Conservation (phyloP, 2,888 invertebrate genomes). For the Caprella mutica region DNA sequence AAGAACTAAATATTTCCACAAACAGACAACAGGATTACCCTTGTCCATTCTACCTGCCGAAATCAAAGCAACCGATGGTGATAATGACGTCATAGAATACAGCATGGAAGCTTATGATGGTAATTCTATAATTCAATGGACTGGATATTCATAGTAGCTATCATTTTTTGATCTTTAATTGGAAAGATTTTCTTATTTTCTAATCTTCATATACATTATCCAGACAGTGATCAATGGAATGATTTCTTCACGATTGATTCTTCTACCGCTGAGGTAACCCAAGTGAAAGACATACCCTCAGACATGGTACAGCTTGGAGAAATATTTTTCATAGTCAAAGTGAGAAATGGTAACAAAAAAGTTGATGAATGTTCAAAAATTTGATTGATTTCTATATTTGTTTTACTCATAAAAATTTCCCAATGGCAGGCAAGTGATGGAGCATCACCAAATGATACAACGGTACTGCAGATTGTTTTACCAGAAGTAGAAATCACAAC, state of each 20-base stretch:
- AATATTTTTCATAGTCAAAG: neutral
- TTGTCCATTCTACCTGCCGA: neutral
- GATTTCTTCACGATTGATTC: conserved; percentile 10
- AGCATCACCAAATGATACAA: too few species aligned
- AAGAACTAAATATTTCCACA: neutral
- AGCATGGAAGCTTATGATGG: neutral
- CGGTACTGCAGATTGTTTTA: too few species aligned
- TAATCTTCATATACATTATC: neutral
- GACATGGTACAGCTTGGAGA: neutral
- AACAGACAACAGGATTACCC: neutral
- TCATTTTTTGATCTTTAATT: too few species aligned
- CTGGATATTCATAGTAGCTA: too few species aligned
- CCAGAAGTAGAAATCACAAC: too few species aligned
- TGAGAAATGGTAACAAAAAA: too few species aligned
- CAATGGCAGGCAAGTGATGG: too few species aligned
- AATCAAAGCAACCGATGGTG: neutral
- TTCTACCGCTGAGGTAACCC: neutral
- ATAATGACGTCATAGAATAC: neutral
- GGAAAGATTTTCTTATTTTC: too few species aligned
- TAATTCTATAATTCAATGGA: too few species aligned
- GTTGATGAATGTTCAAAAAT: too few species aligned
- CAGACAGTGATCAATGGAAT: neutral
- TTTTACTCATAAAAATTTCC: too few species aligned
- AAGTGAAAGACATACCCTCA: neutral
- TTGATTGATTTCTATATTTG: too few species aligned